A percentile compares a stretch with the other conserved stretches of the same genome.
phyloP scores from a whole-genome alignment of 1,140 invertebrate species.

The Choristoneura fumiferana region DNA sequence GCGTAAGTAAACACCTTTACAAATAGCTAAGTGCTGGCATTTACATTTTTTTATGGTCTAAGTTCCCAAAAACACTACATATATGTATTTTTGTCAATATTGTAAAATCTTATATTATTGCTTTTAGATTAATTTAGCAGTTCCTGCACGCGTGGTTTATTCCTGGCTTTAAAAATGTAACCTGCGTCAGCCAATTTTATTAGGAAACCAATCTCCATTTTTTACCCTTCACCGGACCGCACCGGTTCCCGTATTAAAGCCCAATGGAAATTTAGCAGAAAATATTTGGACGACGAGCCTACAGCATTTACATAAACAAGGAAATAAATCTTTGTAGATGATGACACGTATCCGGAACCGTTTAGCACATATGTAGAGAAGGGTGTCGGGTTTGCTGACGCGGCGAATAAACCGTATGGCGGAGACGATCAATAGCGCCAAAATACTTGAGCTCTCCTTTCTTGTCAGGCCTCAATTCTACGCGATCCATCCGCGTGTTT shows the following conservation, averaged over 20 bases:
- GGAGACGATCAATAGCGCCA: constrained; percentile 70
- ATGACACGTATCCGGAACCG: constrained; percentile 45
- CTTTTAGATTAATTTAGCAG: background rate
- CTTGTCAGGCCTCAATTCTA: constrained; percentile 27
- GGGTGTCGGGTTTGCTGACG: constrained; percentile 52
- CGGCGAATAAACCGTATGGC: constrained; percentile 61
- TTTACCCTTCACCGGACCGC: constrained; percentile 11
- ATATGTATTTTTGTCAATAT: no score
- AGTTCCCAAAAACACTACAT: no score
- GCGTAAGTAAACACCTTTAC: no score
- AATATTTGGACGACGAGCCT: constrained; percentile 8
- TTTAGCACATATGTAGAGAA: constrained; percentile 63
- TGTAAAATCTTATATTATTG: no score
- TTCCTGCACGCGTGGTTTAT: background rate
- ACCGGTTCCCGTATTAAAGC: constrained; percentile 20
- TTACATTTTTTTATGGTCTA: no score
- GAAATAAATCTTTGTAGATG: constrained; percentile 36
- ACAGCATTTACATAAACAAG: constrained; percentile 4
- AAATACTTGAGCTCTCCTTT: constrained; percentile 43
- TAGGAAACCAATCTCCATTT: constrained; percentile 29
- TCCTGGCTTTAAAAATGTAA: background rate
- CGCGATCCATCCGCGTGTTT: constrained; percentile 25
- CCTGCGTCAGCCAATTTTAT: constrained; percentile 21
- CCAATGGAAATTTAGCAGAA: constrained; percentile 18
- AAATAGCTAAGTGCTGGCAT: no score